Evolutionary conservation across 2,113 vertebrate genomes (phyloP), one percentile per base, ranked within the genome.

Genomic region (Euleptes europaea): DNA sequence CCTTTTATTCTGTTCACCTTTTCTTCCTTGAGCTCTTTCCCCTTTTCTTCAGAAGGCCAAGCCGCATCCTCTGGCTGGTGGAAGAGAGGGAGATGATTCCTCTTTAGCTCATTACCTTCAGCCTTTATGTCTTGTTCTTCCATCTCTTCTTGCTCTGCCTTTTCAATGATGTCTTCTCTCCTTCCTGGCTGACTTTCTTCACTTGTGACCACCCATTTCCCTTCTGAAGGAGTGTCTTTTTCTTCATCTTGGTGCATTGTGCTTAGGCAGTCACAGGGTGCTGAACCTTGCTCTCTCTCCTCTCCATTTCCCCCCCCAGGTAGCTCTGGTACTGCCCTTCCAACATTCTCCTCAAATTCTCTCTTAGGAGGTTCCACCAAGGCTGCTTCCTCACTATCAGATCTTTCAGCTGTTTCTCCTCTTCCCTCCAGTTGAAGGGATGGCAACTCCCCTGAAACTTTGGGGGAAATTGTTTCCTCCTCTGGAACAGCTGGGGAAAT

Each of bases 81-180:
- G 80, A 94, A 89, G 79, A 92, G 93, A 87, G 85, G 94, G 65
- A 94, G 90, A 35, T 88, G 87, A 87, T 89, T 93, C 0, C 26
- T 92, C 72, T 93, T 92, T 28, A 91, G 91, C 40, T 84, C 95
- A 86, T 93, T 92, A 85, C 93, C 96, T 94, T 72, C 91, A 89
- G 80, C 95, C 93, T 89, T 97, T 92, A 19, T 49, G 89, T 71
- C 83, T 65, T 91, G 94, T 91, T 97, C 98, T 92, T 98, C 98
- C 77, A 97, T 97, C 92, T 97, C 98, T 93, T 98, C 98, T 71
- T 98, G 84, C 84, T 99, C 98, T 23, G 97, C 98, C 89, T 99
- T 99, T 95, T 99, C 98, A 85, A 99, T 97, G 38, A 98, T 97
- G 79, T 98, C 96, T 71, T 96, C 95, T 74, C 94, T 96, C 76